Percentiles rank a stretch among this genome's conserved stretches.
phyloP scores from a whole-genome alignment of 2,888 invertebrate species.

The Sialis lutaria region DNA sequence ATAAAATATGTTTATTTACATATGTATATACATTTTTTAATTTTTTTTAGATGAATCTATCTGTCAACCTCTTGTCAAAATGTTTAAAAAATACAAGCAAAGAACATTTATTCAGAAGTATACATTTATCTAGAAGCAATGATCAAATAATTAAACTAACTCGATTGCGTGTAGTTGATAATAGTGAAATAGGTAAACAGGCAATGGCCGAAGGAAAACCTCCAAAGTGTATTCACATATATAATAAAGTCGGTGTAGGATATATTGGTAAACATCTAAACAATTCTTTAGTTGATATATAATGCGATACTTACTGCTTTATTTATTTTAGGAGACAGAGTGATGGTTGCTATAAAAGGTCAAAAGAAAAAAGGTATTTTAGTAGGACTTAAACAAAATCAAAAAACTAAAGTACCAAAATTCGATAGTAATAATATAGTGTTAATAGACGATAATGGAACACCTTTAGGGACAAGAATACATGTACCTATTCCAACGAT shows the following conservation, averaged over 20 bases:
- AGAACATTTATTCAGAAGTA: constrained; percentile 11
- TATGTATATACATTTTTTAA: no score
- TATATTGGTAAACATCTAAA: constrained; percentile 32
- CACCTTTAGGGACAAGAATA: constrained; percentile 88
- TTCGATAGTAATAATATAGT: constrained; percentile 95
- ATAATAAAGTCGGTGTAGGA: constrained; percentile 57
- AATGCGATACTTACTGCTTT: neutral
- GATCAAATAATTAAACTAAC: constrained; percentile 57
- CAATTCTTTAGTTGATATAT: neutral
- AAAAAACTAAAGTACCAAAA: constrained; percentile 64
- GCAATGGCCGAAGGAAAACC: constrained; percentile 92
- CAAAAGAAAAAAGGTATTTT: constrained; percentile 87
- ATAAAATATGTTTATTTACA: no score
- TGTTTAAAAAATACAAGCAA: neutral
- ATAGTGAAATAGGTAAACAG: constrained; percentile 85
- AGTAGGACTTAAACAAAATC: constrained; percentile 74
- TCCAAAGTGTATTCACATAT: constrained; percentile 85
- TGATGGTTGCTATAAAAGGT: constrained; percentile 85
- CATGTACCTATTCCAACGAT: constrained; percentile 88
- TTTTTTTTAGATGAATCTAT: no score
- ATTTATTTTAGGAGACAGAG: constrained; percentile 50
- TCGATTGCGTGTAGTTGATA: constrained; percentile 85
- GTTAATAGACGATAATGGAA: constrained; percentile 84
- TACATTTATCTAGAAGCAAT: constrained; percentile 40
- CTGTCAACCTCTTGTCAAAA: no score